Conservation (phyloP, 2,888 invertebrate species). For the Lacanobia oleracea region DNA sequence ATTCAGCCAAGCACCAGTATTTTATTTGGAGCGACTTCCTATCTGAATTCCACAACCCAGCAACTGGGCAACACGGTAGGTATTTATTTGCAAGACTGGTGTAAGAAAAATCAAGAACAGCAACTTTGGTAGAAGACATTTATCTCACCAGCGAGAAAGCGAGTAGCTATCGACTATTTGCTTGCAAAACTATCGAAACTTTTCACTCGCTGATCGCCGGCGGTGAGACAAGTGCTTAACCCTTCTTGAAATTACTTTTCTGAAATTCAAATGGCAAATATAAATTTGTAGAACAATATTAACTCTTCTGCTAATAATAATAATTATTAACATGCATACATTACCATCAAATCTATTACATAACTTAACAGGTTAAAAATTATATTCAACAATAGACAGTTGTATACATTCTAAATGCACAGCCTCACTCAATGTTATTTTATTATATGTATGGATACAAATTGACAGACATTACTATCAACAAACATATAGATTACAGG, state of each 20-base stretch:
- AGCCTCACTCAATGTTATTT: neutral
- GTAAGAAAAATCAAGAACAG: neutral
- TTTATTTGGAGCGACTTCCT: too few relatives aligned
- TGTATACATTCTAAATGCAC: conserved; percentile 25
- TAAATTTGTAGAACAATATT: neutral
- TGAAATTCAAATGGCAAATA: neutral
- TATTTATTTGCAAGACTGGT: too few relatives aligned
- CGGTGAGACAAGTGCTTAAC: too few relatives aligned
- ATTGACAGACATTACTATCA: neutral
- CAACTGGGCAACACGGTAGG: too few relatives aligned
- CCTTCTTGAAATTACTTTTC: neutral
- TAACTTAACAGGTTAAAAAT: neutral
- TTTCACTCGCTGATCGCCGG: too few relatives aligned
- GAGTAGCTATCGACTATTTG: too few relatives aligned
- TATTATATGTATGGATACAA: neutral
- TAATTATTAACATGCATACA: neutral
- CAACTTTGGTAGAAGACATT: neutral
- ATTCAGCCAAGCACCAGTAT: too few relatives aligned
- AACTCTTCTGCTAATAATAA: neutral
- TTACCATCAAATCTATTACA: neutral
- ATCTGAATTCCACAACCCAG: too few relatives aligned
- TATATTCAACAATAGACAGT: too few relatives aligned
- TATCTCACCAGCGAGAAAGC: too few relatives aligned
- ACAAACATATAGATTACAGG: neutral
- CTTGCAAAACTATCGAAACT: too few relatives aligned